Conservation (phyloP, 2,888 invertebrate genomes). For the Drosophila pegasa region DNA sequence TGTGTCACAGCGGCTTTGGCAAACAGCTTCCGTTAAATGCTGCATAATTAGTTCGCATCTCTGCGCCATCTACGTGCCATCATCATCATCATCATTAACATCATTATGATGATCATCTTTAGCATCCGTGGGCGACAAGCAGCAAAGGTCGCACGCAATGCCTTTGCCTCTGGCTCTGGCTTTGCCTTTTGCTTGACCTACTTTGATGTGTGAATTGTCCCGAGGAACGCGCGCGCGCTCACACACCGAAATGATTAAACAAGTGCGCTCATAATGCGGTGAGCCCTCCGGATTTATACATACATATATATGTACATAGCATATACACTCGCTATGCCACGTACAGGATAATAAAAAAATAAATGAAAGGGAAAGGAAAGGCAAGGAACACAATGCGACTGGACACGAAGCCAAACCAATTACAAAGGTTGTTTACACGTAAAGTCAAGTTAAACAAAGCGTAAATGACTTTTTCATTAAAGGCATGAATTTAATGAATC, state of each 20-base stretch:
- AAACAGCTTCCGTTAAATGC: slow-evolving; percentile 78
- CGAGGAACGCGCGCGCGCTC: slow-evolving; percentile 38
- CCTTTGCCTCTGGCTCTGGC: slow-evolving; percentile 51
- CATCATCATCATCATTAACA: slow-evolving; percentile 14
- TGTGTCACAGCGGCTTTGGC: slow-evolving; percentile 60
- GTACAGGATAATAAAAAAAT: slow-evolving; percentile 29
- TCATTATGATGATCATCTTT: slow-evolving; percentile 15
- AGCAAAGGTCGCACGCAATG: slow-evolving; percentile 77
- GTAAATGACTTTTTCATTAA: slow-evolving; percentile 52
- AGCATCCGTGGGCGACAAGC: slow-evolving; percentile 65
- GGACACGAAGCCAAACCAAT: slow-evolving; percentile 73
- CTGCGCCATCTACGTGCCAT: slow-evolving; percentile 41
- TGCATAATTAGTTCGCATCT: slow-evolving; percentile 77
- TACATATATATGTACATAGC: neutral
- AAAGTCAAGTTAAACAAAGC: slow-evolving; percentile 46
- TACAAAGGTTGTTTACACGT: slow-evolving; percentile 73
- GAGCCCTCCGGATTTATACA: slow-evolving; percentile 57
- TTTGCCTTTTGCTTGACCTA: slow-evolving; percentile 69
- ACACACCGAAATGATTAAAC: slow-evolving; percentile 49
- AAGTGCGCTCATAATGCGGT: slow-evolving; percentile 59
- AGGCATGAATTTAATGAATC: slow-evolving; percentile 48
- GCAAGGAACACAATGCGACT: slow-evolving; percentile 35
- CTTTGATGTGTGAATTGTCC: slow-evolving; percentile 78
- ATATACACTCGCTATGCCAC: slow-evolving; percentile 21
- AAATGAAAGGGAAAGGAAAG: slow-evolving; percentile 2